Percentiles rank a stretch among this genome's conserved stretches.
Evolutionary conservation across 2,888 invertebrate species (phyloP).

Genomic region (Halocaridina rubra): DNA sequence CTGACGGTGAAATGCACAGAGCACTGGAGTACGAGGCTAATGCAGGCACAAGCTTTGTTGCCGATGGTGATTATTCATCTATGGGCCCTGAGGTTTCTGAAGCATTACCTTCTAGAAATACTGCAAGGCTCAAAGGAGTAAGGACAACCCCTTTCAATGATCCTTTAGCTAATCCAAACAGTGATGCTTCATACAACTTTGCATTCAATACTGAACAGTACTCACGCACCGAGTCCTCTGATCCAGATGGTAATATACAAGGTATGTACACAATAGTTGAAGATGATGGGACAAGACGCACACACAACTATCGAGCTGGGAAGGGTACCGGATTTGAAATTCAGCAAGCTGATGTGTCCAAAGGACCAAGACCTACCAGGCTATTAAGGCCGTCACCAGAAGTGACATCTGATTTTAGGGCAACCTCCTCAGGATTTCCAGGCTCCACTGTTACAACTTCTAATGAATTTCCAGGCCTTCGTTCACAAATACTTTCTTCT

Average conservation of each 20-base stretch:
- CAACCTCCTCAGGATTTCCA: neutral
- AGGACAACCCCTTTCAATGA: conserved; percentile 19
- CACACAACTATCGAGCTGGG: conserved; percentile 52
- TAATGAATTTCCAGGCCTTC: no score
- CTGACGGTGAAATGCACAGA: conserved; percentile 61
- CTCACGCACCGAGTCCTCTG: conserved; percentile 31
- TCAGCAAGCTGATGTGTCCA: conserved; percentile 39
- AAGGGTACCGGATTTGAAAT: conserved; percentile 59
- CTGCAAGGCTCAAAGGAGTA: conserved; percentile 29
- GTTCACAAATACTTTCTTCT: no score
- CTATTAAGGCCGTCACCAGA: neutral
- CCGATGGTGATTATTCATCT: conserved; percentile 33
- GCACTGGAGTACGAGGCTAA: conserved; percentile 58
- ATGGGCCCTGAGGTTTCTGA: conserved; percentile 39
- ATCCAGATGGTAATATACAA: conserved; percentile 40
- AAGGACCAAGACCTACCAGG: conserved; percentile 24
- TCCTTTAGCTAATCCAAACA: conserved; percentile 25
- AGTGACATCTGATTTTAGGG: neutral
- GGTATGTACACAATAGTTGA: conserved; percentile 57
- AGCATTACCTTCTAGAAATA: conserved; percentile 22
- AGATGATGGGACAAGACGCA: conserved; percentile 56
- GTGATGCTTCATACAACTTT: conserved; percentile 44
- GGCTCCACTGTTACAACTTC: neutral
- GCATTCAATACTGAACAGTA: conserved; percentile 28
- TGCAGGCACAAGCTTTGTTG: conserved; percentile 51